These are phyloP conservation scores for Grus americana DNA, from an alignment of 2,113 vertebrate genomes.

Conservation along the genomic window DNA sequence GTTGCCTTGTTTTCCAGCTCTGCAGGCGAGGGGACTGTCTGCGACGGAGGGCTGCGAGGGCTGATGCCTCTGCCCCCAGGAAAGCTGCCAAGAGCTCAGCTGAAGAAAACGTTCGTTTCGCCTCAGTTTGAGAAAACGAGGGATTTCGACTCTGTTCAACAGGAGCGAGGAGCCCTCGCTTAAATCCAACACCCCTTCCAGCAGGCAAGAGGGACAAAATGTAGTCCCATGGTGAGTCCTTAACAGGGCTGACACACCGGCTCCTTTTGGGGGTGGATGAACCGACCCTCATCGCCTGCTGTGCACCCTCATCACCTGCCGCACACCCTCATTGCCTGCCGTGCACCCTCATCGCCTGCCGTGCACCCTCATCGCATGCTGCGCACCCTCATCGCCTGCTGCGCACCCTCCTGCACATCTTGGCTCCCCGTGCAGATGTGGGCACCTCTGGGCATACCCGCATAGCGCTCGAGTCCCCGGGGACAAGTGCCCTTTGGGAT, in stretches of 20 bases:
- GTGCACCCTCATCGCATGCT: no score
- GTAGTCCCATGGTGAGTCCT: neutral
- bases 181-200: neutral
- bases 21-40: neutral
- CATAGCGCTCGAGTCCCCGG: rapidly evolving
- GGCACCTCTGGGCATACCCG: rapidly evolving
- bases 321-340: neutral
- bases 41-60: neutral
- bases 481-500: neutral
- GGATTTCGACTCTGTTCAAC: neutral
- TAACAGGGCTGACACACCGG: neutral
- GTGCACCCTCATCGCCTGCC: neutral
- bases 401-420: neutral
- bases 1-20: neutral
- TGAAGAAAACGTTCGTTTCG: neutral
- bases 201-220: neutral
- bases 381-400: neutral
- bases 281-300: neutral
- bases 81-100: neutral
- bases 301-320: neutral
- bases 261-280: neutral
- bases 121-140: neutral
- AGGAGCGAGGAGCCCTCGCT: neutral
- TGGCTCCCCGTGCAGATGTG: neutral
- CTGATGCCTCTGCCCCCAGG: neutral